These are phyloP conservation scores for Scytalopus superciliaris DNA, from an alignment of 2,113 vertebrate genomes.

Conservation along the genomic window DNA sequence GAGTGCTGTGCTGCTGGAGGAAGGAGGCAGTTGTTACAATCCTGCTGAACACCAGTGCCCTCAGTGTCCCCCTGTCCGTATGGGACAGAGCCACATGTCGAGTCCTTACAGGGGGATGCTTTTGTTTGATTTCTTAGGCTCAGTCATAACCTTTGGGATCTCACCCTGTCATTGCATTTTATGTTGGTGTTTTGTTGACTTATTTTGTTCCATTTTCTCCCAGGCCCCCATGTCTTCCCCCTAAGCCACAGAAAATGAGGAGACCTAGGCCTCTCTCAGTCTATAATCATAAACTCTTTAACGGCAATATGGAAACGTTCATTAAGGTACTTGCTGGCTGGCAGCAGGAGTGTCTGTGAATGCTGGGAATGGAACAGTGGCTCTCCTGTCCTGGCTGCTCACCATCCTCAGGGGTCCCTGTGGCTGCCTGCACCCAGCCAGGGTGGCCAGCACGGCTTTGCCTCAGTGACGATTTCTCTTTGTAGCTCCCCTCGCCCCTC, in stretches of 20 bases:
- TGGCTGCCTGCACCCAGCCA: background rate
- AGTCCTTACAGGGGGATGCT: background rate
- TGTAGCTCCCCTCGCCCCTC: background rate
- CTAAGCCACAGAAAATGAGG: slow-evolving; percentile 99
- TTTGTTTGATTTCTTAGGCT: background rate
- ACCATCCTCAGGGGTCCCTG: background rate
- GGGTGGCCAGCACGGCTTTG: background rate
- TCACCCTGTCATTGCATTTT: slow-evolving; percentile 69
- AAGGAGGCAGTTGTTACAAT: background rate
- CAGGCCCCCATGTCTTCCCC: slow-evolving; percentile 98
- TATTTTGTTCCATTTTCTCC: slow-evolving; percentile 79
- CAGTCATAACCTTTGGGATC: background rate
- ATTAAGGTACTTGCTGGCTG: slow-evolving; percentile 93
- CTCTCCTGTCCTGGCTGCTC: slow-evolving; percentile 52
- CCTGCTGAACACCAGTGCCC: background rate
- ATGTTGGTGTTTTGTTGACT: slow-evolving; percentile 72
- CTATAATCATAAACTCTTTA: slow-evolving; percentile 99
- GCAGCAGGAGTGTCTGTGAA: slow-evolving; percentile 75
- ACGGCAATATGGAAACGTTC: slow-evolving; percentile 99
- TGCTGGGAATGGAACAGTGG: slow-evolving; percentile 76
- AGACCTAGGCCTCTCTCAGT: slow-evolving; percentile 97
- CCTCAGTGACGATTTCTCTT: background rate
- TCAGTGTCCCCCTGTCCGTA: no score
- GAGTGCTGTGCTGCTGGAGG: background rate
- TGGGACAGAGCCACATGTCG: fast-evolving